A percentile compares a stretch with the other conserved stretches of the same genome.
phyloP scores from a whole-genome alignment of 2,113 vertebrate species.

The Ariopsis seemanni region DNA sequence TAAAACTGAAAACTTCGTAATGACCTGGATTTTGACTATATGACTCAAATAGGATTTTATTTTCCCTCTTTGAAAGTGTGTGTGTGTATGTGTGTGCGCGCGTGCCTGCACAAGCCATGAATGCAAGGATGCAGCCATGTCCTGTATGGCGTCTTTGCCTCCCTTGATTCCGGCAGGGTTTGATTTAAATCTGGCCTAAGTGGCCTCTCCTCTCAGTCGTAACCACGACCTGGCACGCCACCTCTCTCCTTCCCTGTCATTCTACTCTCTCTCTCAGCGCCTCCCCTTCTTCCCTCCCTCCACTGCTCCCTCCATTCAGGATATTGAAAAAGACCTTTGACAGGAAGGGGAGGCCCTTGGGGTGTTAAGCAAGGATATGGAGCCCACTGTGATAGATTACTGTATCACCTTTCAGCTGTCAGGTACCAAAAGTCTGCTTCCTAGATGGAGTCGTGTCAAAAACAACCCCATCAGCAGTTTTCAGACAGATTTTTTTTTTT shows the following conservation, averaged over 20 bases:
- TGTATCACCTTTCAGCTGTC: conserved; percentile 66
- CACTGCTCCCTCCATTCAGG: conserved; percentile 57
- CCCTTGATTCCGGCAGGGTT: conserved; percentile 63
- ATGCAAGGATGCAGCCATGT: conserved; percentile 55
- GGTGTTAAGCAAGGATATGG: conserved; percentile 52
- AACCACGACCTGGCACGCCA: conserved; percentile 60
- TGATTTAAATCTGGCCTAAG: conserved; percentile 61
- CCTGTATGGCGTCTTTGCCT: conserved; percentile 55
- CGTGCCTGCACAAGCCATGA: conserved; percentile 33
- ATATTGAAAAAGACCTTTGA: conserved; percentile 75
- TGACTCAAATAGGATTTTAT: not conserved
- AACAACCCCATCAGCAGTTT: not conserved
- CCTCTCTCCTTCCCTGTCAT: conserved; percentile 49
- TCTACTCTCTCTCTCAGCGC: not conserved
- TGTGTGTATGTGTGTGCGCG: conserved; percentile 19
- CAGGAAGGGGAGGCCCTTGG: conserved; percentile 69
- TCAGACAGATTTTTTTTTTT: not conserved
- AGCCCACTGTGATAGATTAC: conserved; percentile 58
- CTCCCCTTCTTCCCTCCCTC: conserved; percentile 24
- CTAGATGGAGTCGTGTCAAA: not conserved
- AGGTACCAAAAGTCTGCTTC: conserved; percentile 53
- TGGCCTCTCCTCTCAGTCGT: conserved; percentile 48
- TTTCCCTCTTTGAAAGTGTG: not conserved
- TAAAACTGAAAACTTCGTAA: not conserved
- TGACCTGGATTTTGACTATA: not conserved